Percentiles rank a stretch among this genome's conserved stretches.
Conservation (phyloP, 2,888 invertebrate species). For the Ennomos fuscantarius region DNA sequence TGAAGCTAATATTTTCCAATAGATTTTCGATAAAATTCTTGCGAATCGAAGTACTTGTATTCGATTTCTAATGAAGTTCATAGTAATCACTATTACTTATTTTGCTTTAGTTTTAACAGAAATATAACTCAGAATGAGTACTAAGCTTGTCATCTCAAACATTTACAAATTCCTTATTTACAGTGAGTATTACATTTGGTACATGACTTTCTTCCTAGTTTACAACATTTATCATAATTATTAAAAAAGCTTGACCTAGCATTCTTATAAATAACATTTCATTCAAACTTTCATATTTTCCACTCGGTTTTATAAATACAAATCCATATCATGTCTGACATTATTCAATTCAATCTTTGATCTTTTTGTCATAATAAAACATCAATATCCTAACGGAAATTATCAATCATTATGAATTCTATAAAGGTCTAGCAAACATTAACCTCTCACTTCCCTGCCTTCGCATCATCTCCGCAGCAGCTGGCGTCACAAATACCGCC, state of each 20-base stretch:
- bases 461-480: constrained; percentile 76
- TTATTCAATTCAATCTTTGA: too few species aligned
- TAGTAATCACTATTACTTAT: not conserved
- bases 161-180: constrained; percentile 18
- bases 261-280: constrained; percentile 30
- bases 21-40: too few species aligned
- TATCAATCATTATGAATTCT: constrained; percentile 21
- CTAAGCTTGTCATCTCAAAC: not conserved
- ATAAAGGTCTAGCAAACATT: constrained; percentile 74
- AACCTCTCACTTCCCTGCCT: constrained; percentile 76
- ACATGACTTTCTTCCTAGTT: constrained; percentile 22
- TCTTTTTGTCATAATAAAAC: too few species aligned
- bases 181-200: constrained; percentile 40
- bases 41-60: not conserved
- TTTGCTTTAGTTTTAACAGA: not conserved
- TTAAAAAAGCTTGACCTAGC: constrained; percentile 3
- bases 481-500: constrained; percentile 75
- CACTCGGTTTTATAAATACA: too few species aligned
- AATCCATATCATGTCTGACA: too few species aligned
- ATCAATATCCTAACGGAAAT: too few species aligned
- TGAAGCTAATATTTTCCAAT: too few species aligned
- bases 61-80: constrained; percentile 27
- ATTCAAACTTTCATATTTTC: constrained; percentile 6
- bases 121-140: not conserved
- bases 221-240: constrained; percentile 1